Conservation (phyloP, 2,113 vertebrate species). For the Holacanthus passer region DNA sequence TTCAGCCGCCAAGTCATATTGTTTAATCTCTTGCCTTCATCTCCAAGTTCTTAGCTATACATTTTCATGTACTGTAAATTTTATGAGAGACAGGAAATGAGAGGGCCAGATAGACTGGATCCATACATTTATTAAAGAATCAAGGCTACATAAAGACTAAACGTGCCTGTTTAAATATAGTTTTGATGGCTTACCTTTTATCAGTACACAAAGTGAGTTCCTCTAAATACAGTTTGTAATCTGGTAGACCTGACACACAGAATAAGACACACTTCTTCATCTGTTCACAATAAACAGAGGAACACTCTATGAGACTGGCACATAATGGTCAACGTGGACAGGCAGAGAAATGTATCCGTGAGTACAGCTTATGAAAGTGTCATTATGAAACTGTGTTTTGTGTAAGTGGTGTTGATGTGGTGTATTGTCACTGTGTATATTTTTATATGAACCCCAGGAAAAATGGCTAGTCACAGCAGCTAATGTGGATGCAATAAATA, state of each 20-base stretch:
- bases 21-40: conserved; percentile 1
- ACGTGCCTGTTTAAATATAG: background rate
- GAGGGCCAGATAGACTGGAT: background rate
- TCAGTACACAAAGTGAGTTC: background rate
- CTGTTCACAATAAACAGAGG: background rate
- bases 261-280: background rate
- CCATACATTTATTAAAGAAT: background rate
- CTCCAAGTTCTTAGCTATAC: background rate
- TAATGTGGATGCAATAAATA: too few species aligned
- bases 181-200: background rate
- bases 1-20: background rate
- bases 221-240: background rate
- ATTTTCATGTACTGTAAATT: conserved; percentile 3
- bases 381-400: too few species aligned
- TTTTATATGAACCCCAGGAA: background rate
- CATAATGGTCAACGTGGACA: background rate
- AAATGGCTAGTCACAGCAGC: too few species aligned
- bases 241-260: background rate
- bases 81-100: conserved; percentile 1
- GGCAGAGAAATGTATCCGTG: too few species aligned
- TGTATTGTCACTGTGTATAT: background rate
- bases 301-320: background rate
- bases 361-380: too few species aligned
- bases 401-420: conserved; percentile 5
- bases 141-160: background rate